phyloP scores from a whole-genome alignment of 1,140 invertebrate species.

The Panonychus citri region DNA sequence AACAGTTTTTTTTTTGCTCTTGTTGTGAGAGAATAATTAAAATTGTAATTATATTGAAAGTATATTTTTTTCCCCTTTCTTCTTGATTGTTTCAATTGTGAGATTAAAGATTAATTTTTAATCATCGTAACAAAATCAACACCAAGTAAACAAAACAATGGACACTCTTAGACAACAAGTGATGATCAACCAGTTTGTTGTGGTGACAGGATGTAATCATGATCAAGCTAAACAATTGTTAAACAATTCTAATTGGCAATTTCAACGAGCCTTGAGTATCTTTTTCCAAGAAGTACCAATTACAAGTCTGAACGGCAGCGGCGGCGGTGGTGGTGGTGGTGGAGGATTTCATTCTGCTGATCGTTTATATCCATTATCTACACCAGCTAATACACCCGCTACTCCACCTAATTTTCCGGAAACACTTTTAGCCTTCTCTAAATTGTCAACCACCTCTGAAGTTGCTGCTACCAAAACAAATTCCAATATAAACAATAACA shows the following conservation, averaged over 20 bases:
- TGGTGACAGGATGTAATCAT: slow-evolving; percentile 67
- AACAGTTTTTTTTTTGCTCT: no score
- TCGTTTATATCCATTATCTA: slow-evolving; percentile 25
- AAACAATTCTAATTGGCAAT: slow-evolving; percentile 80
- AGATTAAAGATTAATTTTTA: no score
- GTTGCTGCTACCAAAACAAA: no score
- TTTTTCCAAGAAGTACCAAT: slow-evolving; percentile 59
- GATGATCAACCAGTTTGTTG: slow-evolving; percentile 88
- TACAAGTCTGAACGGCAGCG: no score
- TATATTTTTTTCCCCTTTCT: no score
- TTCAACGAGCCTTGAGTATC: slow-evolving; percentile 69
- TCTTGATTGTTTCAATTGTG: no score
- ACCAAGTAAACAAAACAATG: no score
- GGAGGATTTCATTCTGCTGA: not conserved
- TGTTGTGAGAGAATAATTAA: no score
- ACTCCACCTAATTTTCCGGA: slow-evolving; percentile 73
- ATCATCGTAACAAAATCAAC: no score
- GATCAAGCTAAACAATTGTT: slow-evolving; percentile 81
- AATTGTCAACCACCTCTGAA: slow-evolving; percentile 35
- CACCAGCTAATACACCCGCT: slow-evolving; percentile 66
- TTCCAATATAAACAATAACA: no score
- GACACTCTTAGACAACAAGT: slow-evolving; percentile 77
- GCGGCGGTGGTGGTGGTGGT: slow-evolving; percentile 15
- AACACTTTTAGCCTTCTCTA: slow-evolving; percentile 53
- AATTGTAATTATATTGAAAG: no score